Base-by-base conservation (phyloP, 2,113 vertebrate species). In the Prunella fulvescens region DNA sequence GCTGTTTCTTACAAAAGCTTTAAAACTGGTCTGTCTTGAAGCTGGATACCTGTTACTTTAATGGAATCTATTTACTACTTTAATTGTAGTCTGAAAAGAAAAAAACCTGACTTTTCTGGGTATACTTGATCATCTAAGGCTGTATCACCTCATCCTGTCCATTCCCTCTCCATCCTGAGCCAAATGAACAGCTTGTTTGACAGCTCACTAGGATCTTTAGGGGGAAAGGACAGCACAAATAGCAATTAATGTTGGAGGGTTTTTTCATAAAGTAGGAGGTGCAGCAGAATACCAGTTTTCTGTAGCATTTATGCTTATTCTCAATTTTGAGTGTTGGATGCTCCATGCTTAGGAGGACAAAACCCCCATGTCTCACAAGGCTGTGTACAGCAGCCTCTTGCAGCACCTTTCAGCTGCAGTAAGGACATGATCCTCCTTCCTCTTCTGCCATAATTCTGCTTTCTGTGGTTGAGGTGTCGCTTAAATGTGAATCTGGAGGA, bases 1-100 rank as follows among this genome's bases (percentile, higher is more conserved):
- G 94, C 92, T 96, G 86, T 95, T 95, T 94, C 58, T 29, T 74
- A 44, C 25, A 86, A 48, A 54, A 81, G 23, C 77, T 53, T 48
- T 61, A 65, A 79, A 86, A 62, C 37, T 72, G 12, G 18, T 69
- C 80, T 94, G 88, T 93, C 50, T 95, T 96, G 86, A 72, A 72
- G 95, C 45, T 45, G 82, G 94, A 64, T 71, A 79, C 70, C 76
- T 44, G 11, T 74, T 71, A 54, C 19, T 62, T 66, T 64, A 74
- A 69, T 71, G 15, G 8, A 64, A 48, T 79, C 23, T 57, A 48
- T 87, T 50, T n/a, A n/a, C n/a, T n/a, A n/a, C n/a, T n/a, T n/a
- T n/a, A n/a, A 14, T 14, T 24, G 5, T 44, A 67, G 29, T 56
- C 42, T 70, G 66, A 60, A 86, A 70, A 86, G 6, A 18, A 48